Evolutionary conservation across 2,797 vertebrate species (phyloP).

Genomic region (Alectoris magna): DNA sequence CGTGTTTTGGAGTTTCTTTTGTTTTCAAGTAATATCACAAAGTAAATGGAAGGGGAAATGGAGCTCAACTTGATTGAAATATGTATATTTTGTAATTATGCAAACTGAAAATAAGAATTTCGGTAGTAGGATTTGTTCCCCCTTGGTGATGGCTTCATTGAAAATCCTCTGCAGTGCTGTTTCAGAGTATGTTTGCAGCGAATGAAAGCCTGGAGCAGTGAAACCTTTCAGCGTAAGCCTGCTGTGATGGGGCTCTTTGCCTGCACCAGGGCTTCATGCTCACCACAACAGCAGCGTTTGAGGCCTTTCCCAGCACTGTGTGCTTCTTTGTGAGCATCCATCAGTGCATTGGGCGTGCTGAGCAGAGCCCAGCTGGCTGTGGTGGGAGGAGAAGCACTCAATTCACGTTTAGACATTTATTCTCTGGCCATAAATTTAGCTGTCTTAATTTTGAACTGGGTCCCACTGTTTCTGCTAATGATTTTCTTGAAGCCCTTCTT

Average conservation of each 20-base stretch:
- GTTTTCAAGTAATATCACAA: background rate
- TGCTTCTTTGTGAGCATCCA: background rate
- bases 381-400: background rate
- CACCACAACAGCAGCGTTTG: fast-evolving
- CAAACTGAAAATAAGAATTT: background rate
- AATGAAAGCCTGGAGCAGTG: background rate
- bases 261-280: background rate
- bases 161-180: background rate
- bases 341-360: fast-evolving
- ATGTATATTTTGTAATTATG: background rate
- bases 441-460: background rate
- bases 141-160: background rate
- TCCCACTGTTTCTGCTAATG: background rate
- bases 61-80: background rate
- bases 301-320: background rate
- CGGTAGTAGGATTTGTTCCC: background rate
- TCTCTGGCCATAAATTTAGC: background rate
- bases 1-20: background rate
- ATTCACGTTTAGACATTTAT: background rate
- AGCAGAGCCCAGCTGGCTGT: background rate
- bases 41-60: background rate
- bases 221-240: background rate
- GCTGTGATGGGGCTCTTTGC: background rate
- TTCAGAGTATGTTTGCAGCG: background rate
- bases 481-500: background rate